phyloP scores from a whole-genome alignment of 2,888 invertebrate genomes.

The Hydrotaea cyrtoneurina region DNA sequence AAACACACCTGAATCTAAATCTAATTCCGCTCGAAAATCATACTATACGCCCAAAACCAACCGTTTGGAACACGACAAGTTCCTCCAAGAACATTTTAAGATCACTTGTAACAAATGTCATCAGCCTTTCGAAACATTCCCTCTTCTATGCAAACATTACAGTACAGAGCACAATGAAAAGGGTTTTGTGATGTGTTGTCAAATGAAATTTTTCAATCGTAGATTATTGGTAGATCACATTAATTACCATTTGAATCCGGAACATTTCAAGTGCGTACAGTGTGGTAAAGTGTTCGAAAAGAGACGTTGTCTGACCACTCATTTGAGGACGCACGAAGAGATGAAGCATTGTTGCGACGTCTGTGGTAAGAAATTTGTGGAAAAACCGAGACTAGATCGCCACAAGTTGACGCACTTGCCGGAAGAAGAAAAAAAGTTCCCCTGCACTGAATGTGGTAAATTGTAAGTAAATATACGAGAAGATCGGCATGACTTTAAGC shows the following conservation, averaged over 20 bases:
- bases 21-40: background rate
- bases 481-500: background rate
- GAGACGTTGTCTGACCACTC: constrained; percentile 74
- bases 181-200: constrained; percentile 78
- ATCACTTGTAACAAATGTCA: constrained; percentile 76
- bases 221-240: constrained; percentile 78
- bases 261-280: constrained; percentile 77
- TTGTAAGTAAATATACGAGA: constrained; percentile 52
- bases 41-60: constrained; percentile 51
- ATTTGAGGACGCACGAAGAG: constrained; percentile 74
- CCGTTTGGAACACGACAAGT: constrained; percentile 74
- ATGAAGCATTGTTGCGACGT: constrained; percentile 75
- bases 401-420: constrained; percentile 78
- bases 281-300: constrained; percentile 75
- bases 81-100: constrained; percentile 75
- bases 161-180: constrained; percentile 69
- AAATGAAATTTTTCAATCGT: constrained; percentile 77
- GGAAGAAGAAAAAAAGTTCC: constrained; percentile 75
- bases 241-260: constrained; percentile 77
- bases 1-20: background rate
- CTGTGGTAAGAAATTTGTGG: constrained; percentile 77
- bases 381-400: constrained; percentile 72
- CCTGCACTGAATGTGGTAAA: constrained; percentile 74
- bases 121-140: constrained; percentile 66
- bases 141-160: constrained; percentile 69